A percentile compares a stretch with the other conserved stretches of the same genome.
phyloP scores from a whole-genome alignment of 2,113 vertebrate genomes.

The Nestor notabilis region DNA sequence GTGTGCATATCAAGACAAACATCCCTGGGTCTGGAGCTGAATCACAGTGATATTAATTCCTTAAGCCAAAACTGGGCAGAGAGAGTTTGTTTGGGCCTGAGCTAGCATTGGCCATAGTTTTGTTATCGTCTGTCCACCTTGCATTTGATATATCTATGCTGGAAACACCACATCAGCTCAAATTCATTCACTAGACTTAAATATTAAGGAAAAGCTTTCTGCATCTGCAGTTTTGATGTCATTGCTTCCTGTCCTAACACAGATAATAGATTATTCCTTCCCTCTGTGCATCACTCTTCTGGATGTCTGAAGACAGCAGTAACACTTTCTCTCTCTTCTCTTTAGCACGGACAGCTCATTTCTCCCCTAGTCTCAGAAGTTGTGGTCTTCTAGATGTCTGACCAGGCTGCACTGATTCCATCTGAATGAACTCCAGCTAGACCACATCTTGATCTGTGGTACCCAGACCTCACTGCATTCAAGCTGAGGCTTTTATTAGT shows the following conservation, averaged over 20 bases:
- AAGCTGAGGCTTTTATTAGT: neutral
- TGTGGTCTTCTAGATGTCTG: neutral
- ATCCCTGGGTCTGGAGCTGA: neutral
- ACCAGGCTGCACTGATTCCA: neutral
- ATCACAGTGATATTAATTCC: neutral
- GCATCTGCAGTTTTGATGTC: neutral
- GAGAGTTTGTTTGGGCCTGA: neutral
- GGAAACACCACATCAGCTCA: neutral
- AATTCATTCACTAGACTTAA: neutral
- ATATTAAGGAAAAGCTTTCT: neutral
- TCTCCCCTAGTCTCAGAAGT: neutral
- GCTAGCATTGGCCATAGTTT: rapidly evolving
- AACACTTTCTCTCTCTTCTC: neutral
- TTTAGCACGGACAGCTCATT: neutral
- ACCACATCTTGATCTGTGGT: neutral
- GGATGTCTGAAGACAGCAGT: neutral
- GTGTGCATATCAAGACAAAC: neutral
- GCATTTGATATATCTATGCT: neutral
- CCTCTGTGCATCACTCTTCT: neutral
- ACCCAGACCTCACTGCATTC: neutral
- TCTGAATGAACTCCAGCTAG: neutral
- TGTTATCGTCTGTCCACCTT: neutral
- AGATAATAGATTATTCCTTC: neutral
- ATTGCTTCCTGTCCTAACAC: neutral
- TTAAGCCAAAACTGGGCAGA: neutral